Conservation (phyloP, 2,888 invertebrate genomes). For the Leptinotarsa tumamoca region DNA sequence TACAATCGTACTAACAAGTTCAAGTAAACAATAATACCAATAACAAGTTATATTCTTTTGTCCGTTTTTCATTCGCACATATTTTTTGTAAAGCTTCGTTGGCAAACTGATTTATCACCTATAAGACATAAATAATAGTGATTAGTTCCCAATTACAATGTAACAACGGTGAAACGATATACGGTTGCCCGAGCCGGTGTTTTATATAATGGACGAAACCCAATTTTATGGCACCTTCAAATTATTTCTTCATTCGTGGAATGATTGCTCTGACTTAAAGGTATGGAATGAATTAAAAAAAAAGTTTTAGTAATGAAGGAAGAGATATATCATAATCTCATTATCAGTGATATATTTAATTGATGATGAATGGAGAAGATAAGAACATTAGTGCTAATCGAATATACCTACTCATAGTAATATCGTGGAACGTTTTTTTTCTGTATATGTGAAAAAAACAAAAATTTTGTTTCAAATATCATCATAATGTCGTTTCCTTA, state of each 20-base stretch:
- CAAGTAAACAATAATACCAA: too few relatives aligned
- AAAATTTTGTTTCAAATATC: too few relatives aligned
- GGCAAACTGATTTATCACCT: constrained; percentile 11
- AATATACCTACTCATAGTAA: too few relatives aligned
- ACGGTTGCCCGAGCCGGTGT: constrained; percentile 8
- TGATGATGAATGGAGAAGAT: too few relatives aligned
- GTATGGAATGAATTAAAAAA: not conserved
- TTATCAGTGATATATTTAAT: too few relatives aligned
- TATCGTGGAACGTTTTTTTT: too few relatives aligned
- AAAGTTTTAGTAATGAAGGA: not conserved
- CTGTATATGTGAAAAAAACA: too few relatives aligned
- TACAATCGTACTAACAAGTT: too few relatives aligned
- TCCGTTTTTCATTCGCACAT: not conserved
- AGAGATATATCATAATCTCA: too few relatives aligned
- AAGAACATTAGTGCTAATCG: too few relatives aligned
- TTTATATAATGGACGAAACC: constrained; percentile 16
- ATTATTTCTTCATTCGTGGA: not conserved
- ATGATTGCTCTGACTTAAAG: not conserved
- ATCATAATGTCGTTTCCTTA: too few relatives aligned
- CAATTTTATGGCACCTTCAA: constrained; percentile 15
- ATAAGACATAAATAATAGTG: constrained; percentile 16
- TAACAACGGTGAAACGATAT: constrained; percentile 21
- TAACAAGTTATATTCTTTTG: not conserved
- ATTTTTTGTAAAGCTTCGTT: constrained; percentile 5
- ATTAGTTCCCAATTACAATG: constrained; percentile 19